Percentiles rank a stretch among this genome's conserved stretches.
Conservation (phyloP, 2,113 vertebrate genomes). For the Apodemus speciosus region DNA sequence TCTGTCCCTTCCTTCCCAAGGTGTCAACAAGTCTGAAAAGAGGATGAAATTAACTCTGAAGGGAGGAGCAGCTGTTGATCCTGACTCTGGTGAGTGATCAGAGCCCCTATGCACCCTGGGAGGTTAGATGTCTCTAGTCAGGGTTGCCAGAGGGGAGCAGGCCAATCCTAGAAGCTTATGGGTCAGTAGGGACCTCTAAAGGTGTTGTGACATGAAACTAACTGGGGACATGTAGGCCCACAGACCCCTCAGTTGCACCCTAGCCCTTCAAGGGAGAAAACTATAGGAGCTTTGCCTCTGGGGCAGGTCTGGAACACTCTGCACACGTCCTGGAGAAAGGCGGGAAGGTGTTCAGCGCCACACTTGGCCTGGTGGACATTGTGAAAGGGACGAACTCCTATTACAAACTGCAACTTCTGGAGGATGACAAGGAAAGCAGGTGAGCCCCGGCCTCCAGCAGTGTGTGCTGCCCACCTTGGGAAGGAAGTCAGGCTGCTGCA, state of each 20-base stretch:
- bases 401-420: constrained; percentile 97
- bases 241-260: not conserved
- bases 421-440: constrained; percentile 96
- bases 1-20: constrained; percentile 79
- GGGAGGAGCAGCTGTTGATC: constrained; percentile 97
- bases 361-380: constrained; percentile 96
- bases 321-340: constrained; percentile 96
- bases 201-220: not conserved
- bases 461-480: not conserved
- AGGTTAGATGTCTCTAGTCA: not conserved
- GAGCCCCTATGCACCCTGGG: not conserved
- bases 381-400: constrained; percentile 97
- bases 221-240: not conserved
- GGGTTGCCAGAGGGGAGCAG: too few species aligned
- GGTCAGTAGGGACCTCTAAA: not conserved
- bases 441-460: constrained; percentile 65
- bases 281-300: not conserved
- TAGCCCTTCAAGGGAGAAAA: not conserved
- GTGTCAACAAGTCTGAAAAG: constrained; percentile 93
- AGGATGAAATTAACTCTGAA: constrained; percentile 99
- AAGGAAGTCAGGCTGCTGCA: not conserved
- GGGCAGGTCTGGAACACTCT: constrained; percentile 94
- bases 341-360: constrained; percentile 97
- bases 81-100: constrained; percentile 91
- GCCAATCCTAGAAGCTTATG: not conserved